These are phyloP conservation scores for Cyprinodon variegatus DNA, from an alignment of 2,113 vertebrate genomes.

Conservation along the genomic window DNA sequence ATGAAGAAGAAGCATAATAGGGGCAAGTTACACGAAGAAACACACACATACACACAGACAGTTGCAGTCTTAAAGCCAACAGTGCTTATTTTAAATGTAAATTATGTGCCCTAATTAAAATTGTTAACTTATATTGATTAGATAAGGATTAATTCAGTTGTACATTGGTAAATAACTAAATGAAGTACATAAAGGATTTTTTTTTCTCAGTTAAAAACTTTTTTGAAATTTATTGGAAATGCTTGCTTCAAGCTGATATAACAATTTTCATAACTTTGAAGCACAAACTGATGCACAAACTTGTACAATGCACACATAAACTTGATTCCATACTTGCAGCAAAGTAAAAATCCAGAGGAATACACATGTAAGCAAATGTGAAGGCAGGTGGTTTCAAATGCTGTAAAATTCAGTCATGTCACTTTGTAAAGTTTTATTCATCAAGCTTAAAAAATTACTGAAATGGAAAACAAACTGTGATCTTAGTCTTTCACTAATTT, in stretches of 20 bases:
- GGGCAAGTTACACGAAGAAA: slow-evolving; percentile 35
- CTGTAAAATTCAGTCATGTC: slow-evolving; percentile 48
- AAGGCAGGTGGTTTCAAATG: slow-evolving; percentile 16
- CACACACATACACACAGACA: neutral
- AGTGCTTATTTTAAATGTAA: neutral
- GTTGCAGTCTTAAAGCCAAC: neutral
- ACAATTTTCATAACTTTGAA: neutral
- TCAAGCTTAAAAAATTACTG: slow-evolving; percentile 60
- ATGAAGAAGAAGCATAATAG: slow-evolving; percentile 72
- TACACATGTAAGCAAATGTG: slow-evolving; percentile 7
- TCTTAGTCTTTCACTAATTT: slow-evolving; percentile 66
- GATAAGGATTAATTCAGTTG: neutral
- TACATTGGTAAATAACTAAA: neutral
- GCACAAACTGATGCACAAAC: neutral
- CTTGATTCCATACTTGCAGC: neutral
- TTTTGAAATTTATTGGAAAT: no score
- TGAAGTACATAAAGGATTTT: neutral
- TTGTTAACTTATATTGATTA: neutral
- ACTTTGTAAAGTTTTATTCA: slow-evolving; percentile 44
- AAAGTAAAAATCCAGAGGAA: neutral
- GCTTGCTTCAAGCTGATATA: no score
- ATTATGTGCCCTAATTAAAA: neutral
- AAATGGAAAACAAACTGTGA: slow-evolving; percentile 48
- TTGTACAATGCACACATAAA: neutral
- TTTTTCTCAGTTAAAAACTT: neutral